Conservation (phyloP, 2,888 invertebrate species). For the Lottia gigantea region DNA sequence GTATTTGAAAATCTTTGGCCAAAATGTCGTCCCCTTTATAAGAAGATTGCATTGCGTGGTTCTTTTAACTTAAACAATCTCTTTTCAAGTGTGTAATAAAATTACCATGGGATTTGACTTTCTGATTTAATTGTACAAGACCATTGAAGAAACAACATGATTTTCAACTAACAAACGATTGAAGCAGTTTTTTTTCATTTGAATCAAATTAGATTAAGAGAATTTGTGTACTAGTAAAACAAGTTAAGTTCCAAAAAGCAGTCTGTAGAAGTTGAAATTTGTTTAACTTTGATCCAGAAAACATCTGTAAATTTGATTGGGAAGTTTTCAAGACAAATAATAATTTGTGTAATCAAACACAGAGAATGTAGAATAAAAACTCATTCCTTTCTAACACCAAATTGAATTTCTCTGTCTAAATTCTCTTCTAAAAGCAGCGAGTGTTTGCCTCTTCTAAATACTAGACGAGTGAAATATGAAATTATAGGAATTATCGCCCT, state of each 20-base stretch:
- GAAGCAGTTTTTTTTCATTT: too few species aligned
- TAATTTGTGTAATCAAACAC: not conserved
- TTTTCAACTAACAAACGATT: too few species aligned
- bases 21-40: too few species aligned
- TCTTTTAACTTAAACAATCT: too few species aligned
- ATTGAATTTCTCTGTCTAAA: conserved; percentile 8
- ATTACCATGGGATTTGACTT: too few species aligned
- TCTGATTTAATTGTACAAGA: too few species aligned
- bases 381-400: not conserved
- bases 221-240: not conserved
- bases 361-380: not conserved
- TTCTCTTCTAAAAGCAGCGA: not conserved
- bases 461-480: conserved; percentile 2
- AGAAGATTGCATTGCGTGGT: too few species aligned
- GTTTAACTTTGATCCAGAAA: conserved; percentile 2
- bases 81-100: too few species aligned
- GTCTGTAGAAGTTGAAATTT: not conserved
- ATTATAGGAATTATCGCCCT: conserved; percentile 11
- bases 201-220: not conserved
- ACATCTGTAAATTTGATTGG: conserved; percentile 11
- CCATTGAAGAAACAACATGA: too few species aligned
- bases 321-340: conserved; percentile 7
- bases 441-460: conserved; percentile 6
- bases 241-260: not conserved
- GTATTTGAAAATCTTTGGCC: too few species aligned